Conservation (phyloP, 2,888 invertebrate genomes). For the Volucella inflata region DNA sequence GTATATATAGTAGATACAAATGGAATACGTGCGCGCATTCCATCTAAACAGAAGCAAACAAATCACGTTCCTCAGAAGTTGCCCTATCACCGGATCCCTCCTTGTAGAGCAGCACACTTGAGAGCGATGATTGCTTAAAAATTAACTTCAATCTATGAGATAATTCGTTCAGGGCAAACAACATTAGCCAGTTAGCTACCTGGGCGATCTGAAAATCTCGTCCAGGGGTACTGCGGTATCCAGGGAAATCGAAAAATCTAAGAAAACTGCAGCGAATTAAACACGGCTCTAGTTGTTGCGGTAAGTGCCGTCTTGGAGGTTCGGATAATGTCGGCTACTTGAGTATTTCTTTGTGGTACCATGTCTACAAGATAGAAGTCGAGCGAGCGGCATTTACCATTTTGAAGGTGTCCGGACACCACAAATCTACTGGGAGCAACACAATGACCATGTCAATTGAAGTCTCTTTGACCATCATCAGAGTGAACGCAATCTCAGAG, state of each 20-base stretch:
- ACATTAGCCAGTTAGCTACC: conserved; percentile 36
- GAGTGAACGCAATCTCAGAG: conserved; percentile 31
- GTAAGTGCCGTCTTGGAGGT: background rate
- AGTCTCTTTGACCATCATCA: conserved; percentile 65
- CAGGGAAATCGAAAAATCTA: conserved; percentile 52
- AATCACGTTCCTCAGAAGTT: conserved; percentile 39
- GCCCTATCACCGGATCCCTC: conserved; percentile 20
- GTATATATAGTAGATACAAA: background rate
- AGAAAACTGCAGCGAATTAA: conserved; percentile 34
- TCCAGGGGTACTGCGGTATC: conserved; percentile 17
- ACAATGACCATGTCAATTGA: conserved; percentile 74
- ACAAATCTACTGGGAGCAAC: conserved; percentile 70
- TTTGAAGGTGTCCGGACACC: conserved; percentile 68
- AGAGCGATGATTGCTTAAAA: conserved; percentile 66
- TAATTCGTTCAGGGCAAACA: conserved; percentile 69
- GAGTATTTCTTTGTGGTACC: conserved; percentile 68
- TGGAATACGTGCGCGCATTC: conserved; percentile 47
- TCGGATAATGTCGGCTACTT: conserved; percentile 56
- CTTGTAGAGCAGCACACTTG: conserved; percentile 45
- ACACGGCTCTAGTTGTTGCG: conserved; percentile 31
- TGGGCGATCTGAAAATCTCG: conserved; percentile 50
- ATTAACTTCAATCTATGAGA: conserved; percentile 70
- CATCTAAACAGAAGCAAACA: conserved; percentile 44
- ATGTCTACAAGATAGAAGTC: conserved; percentile 65
- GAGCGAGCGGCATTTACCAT: conserved; percentile 64